Evolutionary conservation across 2,888 invertebrate species (phyloP).

Genomic region (Torymus tubicola): DNA sequence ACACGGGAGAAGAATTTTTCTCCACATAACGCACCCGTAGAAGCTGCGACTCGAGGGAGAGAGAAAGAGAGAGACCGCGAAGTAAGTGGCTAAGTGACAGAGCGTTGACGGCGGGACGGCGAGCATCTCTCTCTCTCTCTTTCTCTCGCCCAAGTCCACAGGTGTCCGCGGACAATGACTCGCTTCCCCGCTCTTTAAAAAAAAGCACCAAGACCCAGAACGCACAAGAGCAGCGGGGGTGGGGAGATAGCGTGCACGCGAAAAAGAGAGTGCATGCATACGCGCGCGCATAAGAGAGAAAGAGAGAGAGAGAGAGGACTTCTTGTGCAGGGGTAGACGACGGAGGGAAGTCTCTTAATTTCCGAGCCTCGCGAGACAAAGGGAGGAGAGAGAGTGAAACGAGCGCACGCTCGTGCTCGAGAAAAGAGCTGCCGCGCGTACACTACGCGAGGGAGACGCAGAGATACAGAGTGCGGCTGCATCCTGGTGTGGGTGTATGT

Average conservation of each 20-base stretch:
- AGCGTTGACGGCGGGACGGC: slow-evolving; percentile 56
- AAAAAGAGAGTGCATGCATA: neutral
- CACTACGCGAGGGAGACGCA: slow-evolving; percentile 51
- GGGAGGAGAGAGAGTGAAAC: slow-evolving; percentile 63
- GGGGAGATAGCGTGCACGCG: neutral
- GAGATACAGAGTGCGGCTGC: slow-evolving; percentile 5
- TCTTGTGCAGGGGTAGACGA: slow-evolving; percentile 41
- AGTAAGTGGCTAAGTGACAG: slow-evolving; percentile 59
- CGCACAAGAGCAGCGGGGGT: neutral
- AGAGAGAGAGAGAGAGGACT: slow-evolving; percentile 61
- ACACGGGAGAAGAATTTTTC: slow-evolving; percentile 67
- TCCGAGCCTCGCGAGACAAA: slow-evolving; percentile 66
- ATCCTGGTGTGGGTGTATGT: slow-evolving; percentile 10
- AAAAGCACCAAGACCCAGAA: slow-evolving; percentile 35
- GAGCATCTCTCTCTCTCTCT: slow-evolving; percentile 56
- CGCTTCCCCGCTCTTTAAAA: slow-evolving; percentile 37
- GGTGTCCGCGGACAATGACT: slow-evolving; percentile 75
- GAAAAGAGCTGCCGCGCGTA: slow-evolving; percentile 48
- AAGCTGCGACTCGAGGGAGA: slow-evolving; percentile 41
- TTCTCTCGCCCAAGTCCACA: slow-evolving; percentile 70
- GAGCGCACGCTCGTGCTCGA: slow-evolving; percentile 58
- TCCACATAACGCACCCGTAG: slow-evolving; percentile 13
- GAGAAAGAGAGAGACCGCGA: slow-evolving; percentile 46
- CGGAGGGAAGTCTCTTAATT: slow-evolving; percentile 72
- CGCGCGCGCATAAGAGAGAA: slow-evolving; percentile 39